Conservation (phyloP, 1,140 invertebrate genomes). For the Lucilia sericata region DNA sequence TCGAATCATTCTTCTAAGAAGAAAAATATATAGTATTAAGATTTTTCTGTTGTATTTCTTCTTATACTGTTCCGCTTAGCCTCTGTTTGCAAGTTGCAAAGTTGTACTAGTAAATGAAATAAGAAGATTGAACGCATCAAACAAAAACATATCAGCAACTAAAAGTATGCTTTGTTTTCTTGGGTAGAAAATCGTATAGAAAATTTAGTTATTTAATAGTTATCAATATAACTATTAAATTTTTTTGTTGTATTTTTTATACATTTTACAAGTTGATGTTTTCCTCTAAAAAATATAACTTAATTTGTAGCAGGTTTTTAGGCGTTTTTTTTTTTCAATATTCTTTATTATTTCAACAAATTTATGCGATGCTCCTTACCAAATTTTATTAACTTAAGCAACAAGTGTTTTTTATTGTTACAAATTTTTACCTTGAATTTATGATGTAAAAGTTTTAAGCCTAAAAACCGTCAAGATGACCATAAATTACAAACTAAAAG, state of each 20-base stretch:
- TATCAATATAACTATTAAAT: no score
- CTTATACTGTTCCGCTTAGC: neutral
- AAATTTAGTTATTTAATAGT: no score
- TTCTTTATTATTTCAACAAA: neutral
- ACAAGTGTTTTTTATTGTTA: slow-evolving; percentile 38
- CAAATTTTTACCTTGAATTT: slow-evolving; percentile 42
- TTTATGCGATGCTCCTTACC: neutral
- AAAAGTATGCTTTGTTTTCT: slow-evolving; percentile 16
- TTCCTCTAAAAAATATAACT: no score
- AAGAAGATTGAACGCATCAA: neutral
- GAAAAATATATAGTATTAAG: slow-evolving; percentile 29
- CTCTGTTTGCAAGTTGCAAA: neutral
- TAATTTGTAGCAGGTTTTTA: neutral
- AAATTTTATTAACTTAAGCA: neutral
- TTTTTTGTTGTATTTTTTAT: no score
- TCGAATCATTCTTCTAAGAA: slow-evolving; percentile 67
- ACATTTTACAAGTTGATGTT: no score
- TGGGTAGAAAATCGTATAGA: neutral
- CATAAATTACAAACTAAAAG: slow-evolving; percentile 22
- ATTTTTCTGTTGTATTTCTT: slow-evolving; percentile 26
- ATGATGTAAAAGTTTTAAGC: slow-evolving; percentile 30
- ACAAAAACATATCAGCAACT: neutral
- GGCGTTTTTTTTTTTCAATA: neutral
- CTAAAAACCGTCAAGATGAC: slow-evolving; percentile 41
- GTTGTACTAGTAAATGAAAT: neutral